Base-by-base conservation (phyloP, 2,797 vertebrate genomes). In the Pseudochirops cupreus region DNA sequence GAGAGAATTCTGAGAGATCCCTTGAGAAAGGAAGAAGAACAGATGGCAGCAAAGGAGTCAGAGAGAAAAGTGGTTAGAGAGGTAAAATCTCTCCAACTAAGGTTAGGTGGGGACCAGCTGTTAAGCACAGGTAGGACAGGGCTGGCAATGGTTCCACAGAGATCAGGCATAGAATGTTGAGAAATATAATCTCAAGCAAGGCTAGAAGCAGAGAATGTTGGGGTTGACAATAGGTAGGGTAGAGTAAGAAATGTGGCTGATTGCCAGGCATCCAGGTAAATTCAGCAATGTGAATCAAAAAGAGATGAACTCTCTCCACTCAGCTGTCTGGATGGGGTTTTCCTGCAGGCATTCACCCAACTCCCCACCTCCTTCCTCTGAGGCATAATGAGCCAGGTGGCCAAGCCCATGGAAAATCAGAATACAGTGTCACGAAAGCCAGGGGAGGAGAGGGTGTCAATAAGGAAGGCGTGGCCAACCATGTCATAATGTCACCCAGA, bases 331-430 rank as follows among this genome's bases (percentile, higher is more conserved):
- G 39, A 82, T 82, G 21, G 74, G 74, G 18, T 82, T 82, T 82
- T 82, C 74, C 74, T 74, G 39, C 74, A 82, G 74, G 74, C 74
- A 82, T 21, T 82, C n/a, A 82, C 74, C 74, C 74, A 82, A 46
- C 7, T 82, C 74, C 39, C 39, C 74, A 82, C 74, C 74, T 82
- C 74, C 74, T 82, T 82, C 21, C 21, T 82, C 39, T 46, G 74
- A 82, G 74, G 39, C n/a, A 82, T 82, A 82, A 82, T 82, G 74
- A 82, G 39, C 74, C 74, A 82, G 74, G 74, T 82, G 74, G 74
- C 39, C 39, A 82, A 82, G 39, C 21, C 74, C 74, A 82, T 92
- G 50, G 33, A n/a, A 67, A 92, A 94, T 1, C 39, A 90, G 33
- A 53, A 16, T 58, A 26, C 0, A 33, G 29, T 59, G 53, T 26